Evolutionary conservation across 2,797 vertebrate species (phyloP).

Genomic region (Gobio occitaniae): DNA sequence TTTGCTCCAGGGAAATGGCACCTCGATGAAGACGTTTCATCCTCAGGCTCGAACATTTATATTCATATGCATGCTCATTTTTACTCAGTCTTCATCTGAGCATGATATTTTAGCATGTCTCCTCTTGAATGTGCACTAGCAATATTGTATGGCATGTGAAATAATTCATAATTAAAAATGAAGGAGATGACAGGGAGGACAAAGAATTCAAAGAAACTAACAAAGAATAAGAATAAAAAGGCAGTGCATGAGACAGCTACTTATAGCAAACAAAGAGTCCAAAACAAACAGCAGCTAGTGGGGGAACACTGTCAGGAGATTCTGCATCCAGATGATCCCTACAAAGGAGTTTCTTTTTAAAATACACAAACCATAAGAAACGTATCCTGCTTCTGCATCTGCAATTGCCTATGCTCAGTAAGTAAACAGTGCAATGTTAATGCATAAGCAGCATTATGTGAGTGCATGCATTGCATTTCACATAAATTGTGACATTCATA

Average conservation of each 20-base stretch:
- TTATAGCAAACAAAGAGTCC: slow-evolving; percentile 18
- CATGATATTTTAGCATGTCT: background rate
- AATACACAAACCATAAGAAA: background rate
- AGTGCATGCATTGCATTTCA: background rate
- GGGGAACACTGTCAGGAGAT: background rate
- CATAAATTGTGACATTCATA: background rate
- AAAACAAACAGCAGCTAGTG: slow-evolving; percentile 3
- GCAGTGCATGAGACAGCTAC: slow-evolving; percentile 73
- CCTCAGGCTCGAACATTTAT: slow-evolving; percentile 38
- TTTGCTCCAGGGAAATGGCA: slow-evolving; percentile 22
- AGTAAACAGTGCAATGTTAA: slow-evolving; percentile 68
- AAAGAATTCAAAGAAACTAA: background rate
- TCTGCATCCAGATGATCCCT: slow-evolving; percentile 7
- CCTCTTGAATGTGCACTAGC: slow-evolving; percentile 48
- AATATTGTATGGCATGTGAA: slow-evolving; percentile 70
- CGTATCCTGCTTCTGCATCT: slow-evolving; percentile 28
- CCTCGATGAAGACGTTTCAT: slow-evolving; percentile 23
- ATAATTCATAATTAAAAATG: slow-evolving; percentile 61
- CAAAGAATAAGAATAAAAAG: slow-evolving; percentile 65
- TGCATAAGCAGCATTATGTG: slow-evolving; percentile 60
- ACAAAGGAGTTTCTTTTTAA: background rate
- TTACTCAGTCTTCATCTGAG: background rate
- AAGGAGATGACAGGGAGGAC: slow-evolving; percentile 58
- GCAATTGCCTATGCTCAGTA: slow-evolving; percentile 66
- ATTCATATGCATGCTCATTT: slow-evolving; percentile 8